Conservation (phyloP, 2,888 invertebrate species). For the Cyclophora punctaria region DNA sequence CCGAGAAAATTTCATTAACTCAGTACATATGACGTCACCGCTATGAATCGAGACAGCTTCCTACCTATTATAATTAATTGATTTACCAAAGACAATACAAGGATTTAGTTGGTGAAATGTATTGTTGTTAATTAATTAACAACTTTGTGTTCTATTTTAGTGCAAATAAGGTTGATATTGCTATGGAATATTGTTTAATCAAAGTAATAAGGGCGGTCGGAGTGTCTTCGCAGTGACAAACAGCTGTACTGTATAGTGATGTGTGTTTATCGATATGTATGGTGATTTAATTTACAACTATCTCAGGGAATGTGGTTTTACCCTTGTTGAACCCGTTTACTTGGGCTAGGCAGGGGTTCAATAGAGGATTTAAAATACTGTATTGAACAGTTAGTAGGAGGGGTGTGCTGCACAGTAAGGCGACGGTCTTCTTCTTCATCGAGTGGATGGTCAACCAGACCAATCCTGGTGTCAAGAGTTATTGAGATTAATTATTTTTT, state of each 20-base stretch:
- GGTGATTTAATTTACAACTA: background rate
- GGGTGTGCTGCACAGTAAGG: no score
- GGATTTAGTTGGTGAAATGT: conserved; percentile 27
- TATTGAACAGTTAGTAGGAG: no score
- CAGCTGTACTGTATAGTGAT: conserved; percentile 23
- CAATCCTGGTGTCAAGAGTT: no score
- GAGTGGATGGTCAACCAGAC: no score
- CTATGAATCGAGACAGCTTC: conserved; percentile 10
- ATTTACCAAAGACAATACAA: conserved; percentile 29
- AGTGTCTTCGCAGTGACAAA: conserved; percentile 32
- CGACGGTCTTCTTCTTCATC: no score
- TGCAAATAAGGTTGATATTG: conserved; percentile 16
- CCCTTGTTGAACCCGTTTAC: no score
- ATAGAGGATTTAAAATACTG: no score
- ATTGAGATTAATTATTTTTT: no score
- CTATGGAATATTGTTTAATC: conserved; percentile 22
- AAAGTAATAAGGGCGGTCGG: conserved; percentile 27
- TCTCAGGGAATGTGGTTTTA: no score
- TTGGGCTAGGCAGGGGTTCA: no score
- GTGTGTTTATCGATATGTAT: conserved; percentile 4
- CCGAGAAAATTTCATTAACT: background rate
- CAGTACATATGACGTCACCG: background rate
- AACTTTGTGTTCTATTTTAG: conserved; percentile 11
- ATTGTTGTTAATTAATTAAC: conserved; percentile 13
- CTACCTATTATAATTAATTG: conserved; percentile 30